Evolutionary conservation across 2,797 vertebrate genomes (phyloP).

Genomic region (Coccyzus lansbergi): DNA sequence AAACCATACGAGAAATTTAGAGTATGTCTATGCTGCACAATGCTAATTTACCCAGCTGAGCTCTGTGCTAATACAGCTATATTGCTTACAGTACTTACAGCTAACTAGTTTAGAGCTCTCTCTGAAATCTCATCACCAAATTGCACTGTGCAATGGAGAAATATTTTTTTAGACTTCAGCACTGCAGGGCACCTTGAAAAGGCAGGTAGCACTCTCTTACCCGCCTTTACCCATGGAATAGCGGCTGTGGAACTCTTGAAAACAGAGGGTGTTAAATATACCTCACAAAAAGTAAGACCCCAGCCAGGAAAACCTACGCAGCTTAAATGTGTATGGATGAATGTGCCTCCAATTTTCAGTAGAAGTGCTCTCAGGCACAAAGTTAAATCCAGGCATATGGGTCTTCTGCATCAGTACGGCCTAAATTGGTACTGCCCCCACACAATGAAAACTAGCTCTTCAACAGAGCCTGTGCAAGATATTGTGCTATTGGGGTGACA

Average conservation of each 20-base stretch:
- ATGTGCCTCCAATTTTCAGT: not conserved
- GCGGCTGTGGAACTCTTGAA: not conserved
- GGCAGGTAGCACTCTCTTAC: not conserved
- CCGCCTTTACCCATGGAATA: not conserved
- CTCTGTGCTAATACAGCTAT: conserved; percentile 19
- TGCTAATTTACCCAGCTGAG: conserved; percentile 30
- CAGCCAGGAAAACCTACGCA: not conserved
- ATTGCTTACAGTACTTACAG: conserved; percentile 5
- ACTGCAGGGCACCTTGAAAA: not conserved
- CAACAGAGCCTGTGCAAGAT: not conserved
- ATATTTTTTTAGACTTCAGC: not conserved
- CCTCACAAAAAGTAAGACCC: not conserved
- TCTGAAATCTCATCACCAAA: conserved; percentile 5
- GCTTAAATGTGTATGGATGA: not conserved
- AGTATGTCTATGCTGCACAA: conserved; percentile 7
- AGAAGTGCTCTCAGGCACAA: not conserved
- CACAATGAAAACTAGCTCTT: not conserved
- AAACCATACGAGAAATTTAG: conserved; percentile 29
- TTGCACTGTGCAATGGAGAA: not conserved
- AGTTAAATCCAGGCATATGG: not conserved
- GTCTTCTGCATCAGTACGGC: not conserved
- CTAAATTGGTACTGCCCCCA: not conserved
- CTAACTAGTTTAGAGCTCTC: conserved; percentile 35
- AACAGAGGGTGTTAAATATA: not conserved
- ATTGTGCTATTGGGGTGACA: not conserved